phyloP scores from a whole-genome alignment of 2,113 vertebrate genomes.

The Cyphomyrus plagiostoma region DNA sequence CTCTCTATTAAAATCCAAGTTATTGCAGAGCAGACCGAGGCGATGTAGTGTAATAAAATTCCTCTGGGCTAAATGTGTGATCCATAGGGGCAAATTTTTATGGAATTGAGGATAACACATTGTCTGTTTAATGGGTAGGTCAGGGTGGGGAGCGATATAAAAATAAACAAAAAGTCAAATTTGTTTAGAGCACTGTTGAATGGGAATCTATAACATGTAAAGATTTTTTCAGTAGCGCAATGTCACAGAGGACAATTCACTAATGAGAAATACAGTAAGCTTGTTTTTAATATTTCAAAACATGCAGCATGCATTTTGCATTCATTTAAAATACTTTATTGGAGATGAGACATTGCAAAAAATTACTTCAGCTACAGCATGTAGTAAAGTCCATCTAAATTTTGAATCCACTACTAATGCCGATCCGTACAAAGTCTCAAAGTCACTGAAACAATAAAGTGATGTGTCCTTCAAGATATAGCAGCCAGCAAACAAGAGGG shows the following conservation, averaged over 20 bases:
- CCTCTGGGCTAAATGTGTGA: neutral
- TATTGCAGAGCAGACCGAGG: conserved; percentile 36
- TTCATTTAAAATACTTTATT: neutral
- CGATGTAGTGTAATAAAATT: conserved; percentile 41
- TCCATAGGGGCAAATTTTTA: neutral
- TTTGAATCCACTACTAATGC: neutral
- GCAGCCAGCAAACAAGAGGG: neutral
- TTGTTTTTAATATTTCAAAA: neutral
- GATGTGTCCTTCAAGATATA: neutral
- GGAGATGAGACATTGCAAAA: neutral
- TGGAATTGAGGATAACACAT: conserved; percentile 11
- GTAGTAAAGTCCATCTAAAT: neutral
- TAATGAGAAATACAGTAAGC: neutral
- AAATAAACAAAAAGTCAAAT: neutral
- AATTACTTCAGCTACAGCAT: neutral
- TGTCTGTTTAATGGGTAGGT: neutral
- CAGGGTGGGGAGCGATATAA: neutral
- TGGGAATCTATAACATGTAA: neutral
- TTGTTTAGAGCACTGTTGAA: neutral
- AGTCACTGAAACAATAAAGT: neutral
- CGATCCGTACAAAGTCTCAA: neutral
- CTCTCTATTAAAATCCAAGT: conserved; percentile 29
- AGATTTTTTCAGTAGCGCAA: neutral
- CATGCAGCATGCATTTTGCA: neutral
- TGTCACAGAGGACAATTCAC: neutral